Evolutionary conservation across 2,888 invertebrate genomes (phyloP).

Genomic region (Trachelus iudaicus): DNA sequence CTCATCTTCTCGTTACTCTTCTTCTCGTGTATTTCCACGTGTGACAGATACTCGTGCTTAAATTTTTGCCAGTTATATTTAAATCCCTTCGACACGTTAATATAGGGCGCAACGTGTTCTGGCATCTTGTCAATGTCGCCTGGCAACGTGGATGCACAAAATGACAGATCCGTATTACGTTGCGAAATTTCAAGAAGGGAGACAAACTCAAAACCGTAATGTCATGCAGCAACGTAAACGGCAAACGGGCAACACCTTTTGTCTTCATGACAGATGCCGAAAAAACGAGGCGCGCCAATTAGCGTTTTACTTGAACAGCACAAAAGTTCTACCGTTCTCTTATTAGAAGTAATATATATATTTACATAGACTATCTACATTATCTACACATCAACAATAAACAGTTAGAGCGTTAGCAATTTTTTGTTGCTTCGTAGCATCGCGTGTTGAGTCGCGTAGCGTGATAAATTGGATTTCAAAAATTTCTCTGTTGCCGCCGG

Average conservation of each 20-base stretch:
- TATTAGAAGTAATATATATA: slow-evolving; percentile 38
- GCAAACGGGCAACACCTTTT: background rate
- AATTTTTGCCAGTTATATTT: background rate
- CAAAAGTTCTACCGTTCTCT: background rate
- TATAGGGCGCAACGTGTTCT: background rate
- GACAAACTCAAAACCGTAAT: background rate
- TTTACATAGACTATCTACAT: slow-evolving; percentile 65
- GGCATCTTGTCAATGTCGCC: background rate
- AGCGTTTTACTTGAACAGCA: background rate
- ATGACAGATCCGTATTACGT: background rate
- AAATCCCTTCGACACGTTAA: background rate
- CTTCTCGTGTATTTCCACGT: background rate
- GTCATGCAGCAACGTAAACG: background rate
- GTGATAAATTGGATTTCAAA: background rate
- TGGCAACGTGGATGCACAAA: background rate
- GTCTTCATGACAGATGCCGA: background rate
- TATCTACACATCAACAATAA: slow-evolving; percentile 66
- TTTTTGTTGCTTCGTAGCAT: background rate
- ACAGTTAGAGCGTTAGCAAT: slow-evolving; percentile 47
- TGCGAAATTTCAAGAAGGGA: background rate
- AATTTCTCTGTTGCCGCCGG: background rate
- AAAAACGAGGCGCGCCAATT: background rate
- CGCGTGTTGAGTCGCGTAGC: slow-evolving; percentile 3
- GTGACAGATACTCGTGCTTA: background rate
- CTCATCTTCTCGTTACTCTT: background rate